phyloP scores from a whole-genome alignment of 2,113 vertebrate genomes.

The Dasyurus viverrinus region DNA sequence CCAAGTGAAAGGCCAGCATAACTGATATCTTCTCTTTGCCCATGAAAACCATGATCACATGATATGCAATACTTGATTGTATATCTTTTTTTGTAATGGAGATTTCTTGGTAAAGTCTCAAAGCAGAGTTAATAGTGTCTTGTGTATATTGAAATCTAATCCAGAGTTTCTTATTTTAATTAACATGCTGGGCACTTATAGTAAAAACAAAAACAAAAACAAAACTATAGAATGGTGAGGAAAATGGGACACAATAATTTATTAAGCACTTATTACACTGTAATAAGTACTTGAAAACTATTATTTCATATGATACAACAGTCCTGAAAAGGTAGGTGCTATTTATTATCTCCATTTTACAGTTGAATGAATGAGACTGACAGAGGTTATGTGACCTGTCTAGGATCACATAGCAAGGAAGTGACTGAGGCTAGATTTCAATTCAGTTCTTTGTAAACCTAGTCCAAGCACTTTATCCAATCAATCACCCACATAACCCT shows the following conservation, averaged over 20 bases:
- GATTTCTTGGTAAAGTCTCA: not conserved
- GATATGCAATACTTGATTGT: not conserved
- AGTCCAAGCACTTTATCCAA: not conserved
- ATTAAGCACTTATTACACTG: not conserved
- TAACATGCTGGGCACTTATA: not conserved
- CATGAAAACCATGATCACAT: not conserved
- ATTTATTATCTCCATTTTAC: not conserved
- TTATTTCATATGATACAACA: not conserved
- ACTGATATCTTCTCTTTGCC: not conserved
- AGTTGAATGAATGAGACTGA: not conserved
- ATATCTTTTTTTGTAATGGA: conserved; percentile 8
- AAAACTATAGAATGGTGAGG: not conserved
- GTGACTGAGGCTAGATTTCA: not conserved
- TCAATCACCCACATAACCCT: not conserved
- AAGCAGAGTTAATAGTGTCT: not conserved
- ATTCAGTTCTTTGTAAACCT: not conserved
- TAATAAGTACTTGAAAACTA: not conserved
- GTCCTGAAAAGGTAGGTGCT: not conserved
- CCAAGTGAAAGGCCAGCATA: not conserved
- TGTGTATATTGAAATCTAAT: not conserved
- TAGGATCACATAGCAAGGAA: not conserved
- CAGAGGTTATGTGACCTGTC: not conserved
- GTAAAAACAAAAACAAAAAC: not conserved
- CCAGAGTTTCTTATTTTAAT: conserved; percentile 31
- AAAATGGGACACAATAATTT: not conserved